Conservation (phyloP, 1,140 invertebrate species). For the Uloborus diversus region DNA sequence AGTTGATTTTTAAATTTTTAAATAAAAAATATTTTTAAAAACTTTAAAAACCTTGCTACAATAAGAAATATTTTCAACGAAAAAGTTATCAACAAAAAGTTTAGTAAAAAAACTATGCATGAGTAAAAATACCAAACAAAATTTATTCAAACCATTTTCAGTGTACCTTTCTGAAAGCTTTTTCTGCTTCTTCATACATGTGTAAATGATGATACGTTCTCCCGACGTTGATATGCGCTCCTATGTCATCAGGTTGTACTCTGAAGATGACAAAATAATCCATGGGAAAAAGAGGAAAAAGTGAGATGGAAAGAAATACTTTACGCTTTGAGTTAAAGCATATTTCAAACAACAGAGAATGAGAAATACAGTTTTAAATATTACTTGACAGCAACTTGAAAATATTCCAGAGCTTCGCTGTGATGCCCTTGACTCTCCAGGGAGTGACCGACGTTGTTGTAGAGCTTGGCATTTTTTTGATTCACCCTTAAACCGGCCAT, state of each 20-base stretch:
- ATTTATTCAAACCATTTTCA: too few species aligned
- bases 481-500: slow-evolving; percentile 92
- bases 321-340: background rate
- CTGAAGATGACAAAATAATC: slow-evolving; percentile 62
- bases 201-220: slow-evolving; percentile 93
- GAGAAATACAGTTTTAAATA: background rate
- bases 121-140: too few species aligned
- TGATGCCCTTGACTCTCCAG: slow-evolving; percentile 87
- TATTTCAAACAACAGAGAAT: background rate
- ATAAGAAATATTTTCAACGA: too few species aligned
- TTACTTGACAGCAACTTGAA: slow-evolving; percentile 77
- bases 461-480: slow-evolving; percentile 89
- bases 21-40: too few species aligned
- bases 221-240: slow-evolving; percentile 97
- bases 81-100: too few species aligned
- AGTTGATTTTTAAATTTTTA: too few species aligned
- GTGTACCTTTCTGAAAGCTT: slow-evolving; percentile 86
- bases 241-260: slow-evolving; percentile 96
- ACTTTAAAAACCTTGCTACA: too few species aligned
- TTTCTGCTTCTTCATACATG: slow-evolving; percentile 88
- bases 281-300: background rate
- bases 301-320: background rate
- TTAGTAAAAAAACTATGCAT: too few species aligned
- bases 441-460: slow-evolving; percentile 97
- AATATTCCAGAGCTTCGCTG: slow-evolving; percentile 88